A percentile compares a stretch with the other conserved stretches of the same genome.
Conservation (phyloP, 2,113 vertebrate species). For the Engraulis encrasicolus region DNA sequence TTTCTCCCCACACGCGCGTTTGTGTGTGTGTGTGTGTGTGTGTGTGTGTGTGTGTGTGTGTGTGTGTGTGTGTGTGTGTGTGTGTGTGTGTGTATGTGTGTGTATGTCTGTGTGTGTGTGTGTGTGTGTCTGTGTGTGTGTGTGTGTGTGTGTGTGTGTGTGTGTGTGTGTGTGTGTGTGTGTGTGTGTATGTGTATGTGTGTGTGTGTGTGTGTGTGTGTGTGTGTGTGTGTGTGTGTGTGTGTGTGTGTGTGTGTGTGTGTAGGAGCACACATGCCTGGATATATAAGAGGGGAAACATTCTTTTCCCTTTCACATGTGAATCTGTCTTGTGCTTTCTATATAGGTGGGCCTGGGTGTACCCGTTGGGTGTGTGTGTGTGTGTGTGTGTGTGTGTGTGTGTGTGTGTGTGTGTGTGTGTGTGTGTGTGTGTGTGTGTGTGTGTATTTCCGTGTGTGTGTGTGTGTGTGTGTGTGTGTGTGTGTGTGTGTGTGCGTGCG, state of each 20-base stretch:
- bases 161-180: conserved; percentile 13
- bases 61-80: neutral
- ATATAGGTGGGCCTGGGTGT: too few species aligned
- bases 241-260: neutral
- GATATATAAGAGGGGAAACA: neutral
- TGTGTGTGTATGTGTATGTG: neutral
- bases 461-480: conserved; percentile 1
- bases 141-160: neutral
- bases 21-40: too few species aligned
- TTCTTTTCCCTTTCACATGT: neutral
- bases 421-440: neutral
- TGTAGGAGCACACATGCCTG: neutral
- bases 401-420: neutral
- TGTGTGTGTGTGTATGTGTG: neutral
- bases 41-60: neutral
- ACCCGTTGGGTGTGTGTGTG: too few species aligned
- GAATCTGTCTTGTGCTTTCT: neutral
- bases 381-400: neutral
- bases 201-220: neutral
- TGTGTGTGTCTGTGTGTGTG: neutral
- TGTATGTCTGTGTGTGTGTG: conserved; percentile 19
- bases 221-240: neutral
- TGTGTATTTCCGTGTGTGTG: too few species aligned
- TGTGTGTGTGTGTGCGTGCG: neutral
- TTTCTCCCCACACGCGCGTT: too few species aligned